phyloP scores from a whole-genome alignment of 64 coral and sea anemone species.

The Montipora sp. region DNA sequence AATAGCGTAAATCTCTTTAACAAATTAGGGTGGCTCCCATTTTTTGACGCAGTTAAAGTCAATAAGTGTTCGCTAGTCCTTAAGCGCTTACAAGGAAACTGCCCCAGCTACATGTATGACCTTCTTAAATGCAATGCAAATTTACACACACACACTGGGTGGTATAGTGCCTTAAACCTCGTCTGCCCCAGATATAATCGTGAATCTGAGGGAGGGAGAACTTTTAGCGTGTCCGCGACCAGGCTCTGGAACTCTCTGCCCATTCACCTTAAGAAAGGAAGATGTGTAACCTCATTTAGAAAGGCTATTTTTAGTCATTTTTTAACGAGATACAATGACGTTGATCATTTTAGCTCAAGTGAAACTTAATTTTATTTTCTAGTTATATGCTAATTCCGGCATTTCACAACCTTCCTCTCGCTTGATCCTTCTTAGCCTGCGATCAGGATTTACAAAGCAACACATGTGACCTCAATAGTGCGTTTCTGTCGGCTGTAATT shows the following conservation, averaged over 20 bases:
- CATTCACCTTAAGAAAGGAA: not conserved
- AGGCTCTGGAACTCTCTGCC: not conserved
- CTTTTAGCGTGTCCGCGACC: not conserved
- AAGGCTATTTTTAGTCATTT: not conserved
- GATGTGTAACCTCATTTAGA: not conserved
- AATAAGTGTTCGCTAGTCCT: conserved; percentile 43
- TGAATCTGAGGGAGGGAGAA: not conserved
- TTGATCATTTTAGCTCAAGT: not conserved
- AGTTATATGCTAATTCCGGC: not conserved
- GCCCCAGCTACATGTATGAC: conserved; percentile 1
- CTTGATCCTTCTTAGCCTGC: not conserved
- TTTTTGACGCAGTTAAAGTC: conserved; percentile 22
- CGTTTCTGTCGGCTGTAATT: too few relatives aligned
- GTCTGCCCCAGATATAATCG: not conserved
- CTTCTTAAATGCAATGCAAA: conserved; percentile 20
- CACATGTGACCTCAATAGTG: too few relatives aligned
- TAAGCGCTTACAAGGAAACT: conserved; percentile 30
- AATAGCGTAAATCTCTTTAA: conserved; percentile 21
- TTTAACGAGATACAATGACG: not conserved
- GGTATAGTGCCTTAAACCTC: not conserved
- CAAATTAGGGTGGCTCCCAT: conserved; percentile 19
- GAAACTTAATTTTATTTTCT: not conserved
- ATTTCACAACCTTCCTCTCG: not conserved
- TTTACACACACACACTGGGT: not conserved
- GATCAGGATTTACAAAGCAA: too few relatives aligned